A percentile compares a stretch with the other conserved stretches of the same genome.
phyloP scores from a whole-genome alignment of 2,113 vertebrate genomes.

The Tor tambroides region DNA sequence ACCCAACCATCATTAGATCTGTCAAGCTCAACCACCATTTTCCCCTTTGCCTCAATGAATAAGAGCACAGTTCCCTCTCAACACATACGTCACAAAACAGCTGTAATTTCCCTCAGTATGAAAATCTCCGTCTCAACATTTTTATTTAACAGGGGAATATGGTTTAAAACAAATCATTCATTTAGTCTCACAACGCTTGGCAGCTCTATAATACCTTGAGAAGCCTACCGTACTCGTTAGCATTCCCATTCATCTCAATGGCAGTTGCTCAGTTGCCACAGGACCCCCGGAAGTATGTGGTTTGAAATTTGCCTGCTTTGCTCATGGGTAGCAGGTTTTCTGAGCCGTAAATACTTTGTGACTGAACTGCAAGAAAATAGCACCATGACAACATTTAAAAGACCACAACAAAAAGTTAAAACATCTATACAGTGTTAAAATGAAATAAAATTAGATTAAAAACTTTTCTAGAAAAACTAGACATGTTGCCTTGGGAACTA shows the following conservation, averaged over 20 bases:
- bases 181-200: background rate
- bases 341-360: background rate
- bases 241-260: conserved; percentile 21
- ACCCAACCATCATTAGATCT: conserved; percentile 47
- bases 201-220: background rate
- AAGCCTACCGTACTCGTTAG: background rate
- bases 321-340: background rate
- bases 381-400: background rate
- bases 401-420: background rate
- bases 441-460: background rate
- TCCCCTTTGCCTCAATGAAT: conserved; percentile 38
- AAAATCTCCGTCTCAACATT: background rate
- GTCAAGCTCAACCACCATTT: conserved; percentile 31
- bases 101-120: background rate
- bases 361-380: background rate
- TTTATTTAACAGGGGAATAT: background rate
- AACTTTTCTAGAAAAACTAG: no score
- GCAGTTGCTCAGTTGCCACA: background rate
- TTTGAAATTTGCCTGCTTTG: background rate
- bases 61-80: conserved; percentile 39
- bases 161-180: background rate
- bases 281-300: background rate
- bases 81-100: conserved; percentile 8
- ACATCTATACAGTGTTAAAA: background rate
- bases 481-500: no score